Percentiles rank a stretch among this genome's conserved stretches.
These are phyloP conservation scores for Calidris pugnax DNA, from an alignment of 2,113 vertebrate species.

Conservation along the genomic window DNA sequence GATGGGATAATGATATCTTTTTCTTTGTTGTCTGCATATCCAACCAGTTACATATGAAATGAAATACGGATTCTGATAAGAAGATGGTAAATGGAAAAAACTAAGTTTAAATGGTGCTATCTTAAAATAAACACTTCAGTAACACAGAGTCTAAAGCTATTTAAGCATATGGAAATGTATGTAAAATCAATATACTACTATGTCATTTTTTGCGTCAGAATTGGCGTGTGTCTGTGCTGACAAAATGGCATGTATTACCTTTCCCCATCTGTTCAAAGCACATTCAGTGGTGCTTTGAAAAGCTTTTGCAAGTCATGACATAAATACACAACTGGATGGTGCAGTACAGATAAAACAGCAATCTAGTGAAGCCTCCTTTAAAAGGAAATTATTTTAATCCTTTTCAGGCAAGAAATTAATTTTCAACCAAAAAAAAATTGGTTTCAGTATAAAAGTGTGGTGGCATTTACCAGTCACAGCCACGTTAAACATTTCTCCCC, in stretches of 20 bases:
- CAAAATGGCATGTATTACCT: constrained; percentile 68
- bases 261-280: constrained; percentile 66
- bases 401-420: constrained; percentile 73
- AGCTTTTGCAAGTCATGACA: constrained; percentile 57
- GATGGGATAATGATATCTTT: neutral
- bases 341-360: constrained; percentile 28
- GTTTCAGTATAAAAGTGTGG: constrained; percentile 15
- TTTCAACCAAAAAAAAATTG: constrained; percentile 15
- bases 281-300: constrained; percentile 46
- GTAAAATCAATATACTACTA: constrained; percentile 51
- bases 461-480: constrained; percentile 66
- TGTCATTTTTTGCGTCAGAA: constrained; percentile 66
- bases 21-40: neutral
- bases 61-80: neutral
- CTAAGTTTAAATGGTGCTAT: neutral
- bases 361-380: constrained; percentile 55
- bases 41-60: neutral
- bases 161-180: constrained; percentile 62
- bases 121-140: constrained; percentile 29
- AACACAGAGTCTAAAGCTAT: constrained; percentile 3
- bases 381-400: constrained; percentile 72
- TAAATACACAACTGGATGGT: constrained; percentile 45
- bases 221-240: constrained; percentile 47
- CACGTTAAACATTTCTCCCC: constrained; percentile 52
- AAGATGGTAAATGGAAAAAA: neutral